A percentile compares a stretch with the other conserved stretches of the same genome.
Evolutionary conservation across 2,113 vertebrate genomes (phyloP).

Genomic region (Takifugu bimaculatus): DNA sequence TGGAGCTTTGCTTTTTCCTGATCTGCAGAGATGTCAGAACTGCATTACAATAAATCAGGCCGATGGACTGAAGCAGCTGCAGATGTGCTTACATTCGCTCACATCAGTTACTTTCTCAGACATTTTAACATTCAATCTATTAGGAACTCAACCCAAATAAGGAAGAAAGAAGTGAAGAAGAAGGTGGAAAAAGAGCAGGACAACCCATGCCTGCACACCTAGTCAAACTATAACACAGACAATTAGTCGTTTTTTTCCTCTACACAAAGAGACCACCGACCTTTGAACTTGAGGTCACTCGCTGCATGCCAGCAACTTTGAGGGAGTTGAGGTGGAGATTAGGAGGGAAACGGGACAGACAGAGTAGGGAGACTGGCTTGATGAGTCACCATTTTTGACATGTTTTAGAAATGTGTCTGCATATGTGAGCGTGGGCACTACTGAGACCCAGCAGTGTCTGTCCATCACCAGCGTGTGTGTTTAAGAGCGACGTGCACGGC

Average conservation of each 20-base stretch:
- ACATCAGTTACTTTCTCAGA: no score
- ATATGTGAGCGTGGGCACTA: constrained; percentile 12
- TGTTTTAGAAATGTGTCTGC: constrained; percentile 12
- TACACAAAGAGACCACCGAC: constrained; percentile 5
- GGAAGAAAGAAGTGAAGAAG: no score
- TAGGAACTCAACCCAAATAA: no score
- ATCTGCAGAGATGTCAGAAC: not conserved
- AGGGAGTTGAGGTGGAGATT: constrained; percentile 12
- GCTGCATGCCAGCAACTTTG: not conserved
- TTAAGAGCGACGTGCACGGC: constrained; percentile 44
- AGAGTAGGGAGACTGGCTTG: constrained; percentile 37
- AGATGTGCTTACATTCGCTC: no score
- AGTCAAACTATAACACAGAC: not conserved
- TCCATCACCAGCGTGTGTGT: constrained; percentile 42
- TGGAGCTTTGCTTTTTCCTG: not conserved
- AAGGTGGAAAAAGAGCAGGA: no score
- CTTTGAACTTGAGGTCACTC: constrained; percentile 12
- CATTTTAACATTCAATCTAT: no score
- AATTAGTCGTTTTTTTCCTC: constrained; percentile 3
- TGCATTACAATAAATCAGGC: not conserved
- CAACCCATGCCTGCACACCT: not conserved
- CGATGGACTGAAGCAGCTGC: no score
- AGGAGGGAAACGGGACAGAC: constrained; percentile 9
- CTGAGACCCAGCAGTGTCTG: constrained; percentile 20
- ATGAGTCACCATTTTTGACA: constrained; percentile 52